A percentile compares a stretch with the other conserved stretches of the same genome.
Conservation (phyloP, 2,888 invertebrate genomes). For the Coelinius sp. region DNA sequence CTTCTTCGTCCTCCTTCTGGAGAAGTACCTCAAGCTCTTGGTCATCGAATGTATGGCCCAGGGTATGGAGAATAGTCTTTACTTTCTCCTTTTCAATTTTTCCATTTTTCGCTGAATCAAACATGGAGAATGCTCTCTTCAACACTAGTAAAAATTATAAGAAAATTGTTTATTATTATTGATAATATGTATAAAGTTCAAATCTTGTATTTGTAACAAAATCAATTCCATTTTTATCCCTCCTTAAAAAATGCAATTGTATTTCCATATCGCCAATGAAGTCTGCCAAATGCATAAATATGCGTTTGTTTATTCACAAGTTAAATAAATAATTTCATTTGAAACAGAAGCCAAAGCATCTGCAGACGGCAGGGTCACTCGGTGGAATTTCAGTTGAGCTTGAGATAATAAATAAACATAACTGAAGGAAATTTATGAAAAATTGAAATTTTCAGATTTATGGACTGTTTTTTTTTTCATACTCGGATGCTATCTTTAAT, state of each 20-base stretch:
- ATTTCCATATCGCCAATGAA: constrained; percentile 37
- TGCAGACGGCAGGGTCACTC: constrained; percentile 29
- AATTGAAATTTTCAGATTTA: not conserved
- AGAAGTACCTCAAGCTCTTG: constrained; percentile 83
- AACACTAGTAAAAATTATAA: constrained; percentile 75
- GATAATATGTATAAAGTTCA: constrained; percentile 1
- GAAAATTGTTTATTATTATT: constrained; percentile 12
- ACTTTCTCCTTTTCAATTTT: constrained; percentile 86
- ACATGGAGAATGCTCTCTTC: constrained; percentile 86
- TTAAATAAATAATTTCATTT: constrained; percentile 39
- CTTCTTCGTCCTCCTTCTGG: constrained; percentile 81
- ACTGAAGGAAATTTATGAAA: not conserved
- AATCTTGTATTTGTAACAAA: not conserved
- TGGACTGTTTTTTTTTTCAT: not conserved
- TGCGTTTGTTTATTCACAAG: constrained; percentile 46
- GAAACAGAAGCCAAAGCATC: constrained; percentile 36
- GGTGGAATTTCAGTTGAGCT: constrained; percentile 2
- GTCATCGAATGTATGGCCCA: constrained; percentile 86
- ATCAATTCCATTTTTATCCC: constrained; percentile 42
- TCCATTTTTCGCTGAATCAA: constrained; percentile 85
- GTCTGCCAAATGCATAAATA: constrained; percentile 45
- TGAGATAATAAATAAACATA: not conserved
- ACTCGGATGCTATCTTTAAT: not conserved
- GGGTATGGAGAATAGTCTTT: constrained; percentile 83
- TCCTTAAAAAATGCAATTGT: constrained; percentile 25